Conservation (phyloP, 2,888 invertebrate species). For the Diplazon laetatorius region DNA sequence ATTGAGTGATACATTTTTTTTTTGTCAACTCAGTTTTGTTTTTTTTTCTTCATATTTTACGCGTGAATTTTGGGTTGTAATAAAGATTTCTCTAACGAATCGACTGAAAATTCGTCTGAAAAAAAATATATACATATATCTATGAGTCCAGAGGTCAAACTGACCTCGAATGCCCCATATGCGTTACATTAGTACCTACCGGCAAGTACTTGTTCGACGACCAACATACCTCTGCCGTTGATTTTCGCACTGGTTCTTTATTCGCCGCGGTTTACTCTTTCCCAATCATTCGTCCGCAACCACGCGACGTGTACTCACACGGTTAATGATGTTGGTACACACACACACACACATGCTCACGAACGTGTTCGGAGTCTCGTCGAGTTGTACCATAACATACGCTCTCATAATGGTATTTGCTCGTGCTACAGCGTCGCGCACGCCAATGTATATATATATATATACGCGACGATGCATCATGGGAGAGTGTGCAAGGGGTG, state of each 20-base stretch:
- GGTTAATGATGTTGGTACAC: neutral
- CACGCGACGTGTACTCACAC: slow-evolving; percentile 23
- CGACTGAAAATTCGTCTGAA: too few species aligned
- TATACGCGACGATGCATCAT: slow-evolving; percentile 37
- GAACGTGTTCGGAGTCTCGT: slow-evolving; percentile 5
- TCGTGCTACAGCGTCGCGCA: slow-evolving; percentile 24
- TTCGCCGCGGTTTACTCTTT: slow-evolving; percentile 35
- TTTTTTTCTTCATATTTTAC: too few species aligned
- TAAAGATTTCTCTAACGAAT: too few species aligned
- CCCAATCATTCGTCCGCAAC: slow-evolving; percentile 37
- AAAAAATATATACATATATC: neutral
- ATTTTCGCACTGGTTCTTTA: slow-evolving; percentile 43
- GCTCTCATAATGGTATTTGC: slow-evolving; percentile 43
- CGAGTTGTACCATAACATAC: slow-evolving; percentile 25
- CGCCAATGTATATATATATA: neutral
- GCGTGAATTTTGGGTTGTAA: too few species aligned
- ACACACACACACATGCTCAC: slow-evolving; percentile 6
- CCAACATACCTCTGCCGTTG: slow-evolving; percentile 27
- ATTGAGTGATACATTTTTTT: too few species aligned
- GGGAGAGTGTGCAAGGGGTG: slow-evolving; percentile 32
- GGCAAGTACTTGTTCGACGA: neutral
- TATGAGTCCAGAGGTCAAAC: too few species aligned
- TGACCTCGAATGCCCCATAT: neutral
- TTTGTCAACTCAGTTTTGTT: too few species aligned
- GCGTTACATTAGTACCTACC: neutral